These are phyloP conservation scores for Brenthis ino DNA, from an alignment of 2,888 invertebrate genomes.

Conservation along the genomic window DNA sequence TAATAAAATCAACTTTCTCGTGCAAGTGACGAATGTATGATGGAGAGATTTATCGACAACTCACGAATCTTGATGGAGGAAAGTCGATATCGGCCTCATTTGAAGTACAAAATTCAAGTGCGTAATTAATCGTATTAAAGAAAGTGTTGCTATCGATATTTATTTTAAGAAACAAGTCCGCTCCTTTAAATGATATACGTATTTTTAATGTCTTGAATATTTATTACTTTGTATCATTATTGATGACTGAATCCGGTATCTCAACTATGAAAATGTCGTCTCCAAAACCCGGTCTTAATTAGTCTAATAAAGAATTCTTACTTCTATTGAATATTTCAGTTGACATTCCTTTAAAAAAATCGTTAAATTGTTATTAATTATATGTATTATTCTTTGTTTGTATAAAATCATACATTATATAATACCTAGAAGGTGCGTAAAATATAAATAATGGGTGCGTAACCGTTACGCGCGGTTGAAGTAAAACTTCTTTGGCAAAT, in stretches of 20 bases:
- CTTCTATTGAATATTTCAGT: constrained; percentile 8
- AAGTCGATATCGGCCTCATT: constrained; percentile 63
- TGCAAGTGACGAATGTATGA: constrained; percentile 38
- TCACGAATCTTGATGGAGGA: constrained; percentile 58
- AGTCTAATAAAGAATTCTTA: constrained; percentile 5
- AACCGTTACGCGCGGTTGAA: no score
- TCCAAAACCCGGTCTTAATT: constrained; percentile 19
- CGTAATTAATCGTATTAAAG: constrained; percentile 36
- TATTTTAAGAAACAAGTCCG: constrained; percentile 11
- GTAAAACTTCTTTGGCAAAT: no score
- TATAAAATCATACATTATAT: neutral
- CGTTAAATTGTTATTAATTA: constrained; percentile 2
- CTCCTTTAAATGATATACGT: constrained; percentile 16
- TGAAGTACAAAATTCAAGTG: constrained; percentile 34
- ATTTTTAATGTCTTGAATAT: constrained; percentile 10
- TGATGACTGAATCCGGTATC: constrained; percentile 11
- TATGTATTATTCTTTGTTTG: constrained; percentile 1
- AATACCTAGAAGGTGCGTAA: no score
- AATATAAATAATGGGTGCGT: no score
- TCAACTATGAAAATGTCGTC: constrained; percentile 14
- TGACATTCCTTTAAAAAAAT: constrained; percentile 11
- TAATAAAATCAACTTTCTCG: constrained; percentile 41
- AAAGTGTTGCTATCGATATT: constrained; percentile 27
- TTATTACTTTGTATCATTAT: constrained; percentile 12
- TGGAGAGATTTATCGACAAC: constrained; percentile 43